A percentile compares a stretch with the other conserved stretches of the same genome.
Conservation (phyloP, 2,113 vertebrate species). For the Oreochromis aureus region DNA sequence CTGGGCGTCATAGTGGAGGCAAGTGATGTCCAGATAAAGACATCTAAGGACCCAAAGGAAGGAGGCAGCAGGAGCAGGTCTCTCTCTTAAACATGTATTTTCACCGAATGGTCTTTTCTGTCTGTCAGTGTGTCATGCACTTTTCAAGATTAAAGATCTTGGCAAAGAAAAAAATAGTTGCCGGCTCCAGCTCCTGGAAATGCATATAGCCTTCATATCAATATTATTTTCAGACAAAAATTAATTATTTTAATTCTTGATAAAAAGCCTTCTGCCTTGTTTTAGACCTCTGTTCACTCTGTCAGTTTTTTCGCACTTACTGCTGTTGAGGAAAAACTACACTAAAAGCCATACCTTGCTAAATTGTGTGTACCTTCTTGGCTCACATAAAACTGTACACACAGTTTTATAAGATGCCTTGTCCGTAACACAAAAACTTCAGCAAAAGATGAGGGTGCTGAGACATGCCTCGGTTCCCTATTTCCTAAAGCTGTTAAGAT, state of each 20-base stretch:
- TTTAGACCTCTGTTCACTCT: background rate
- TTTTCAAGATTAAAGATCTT: background rate
- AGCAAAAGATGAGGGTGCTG: background rate
- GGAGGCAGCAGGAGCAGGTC: background rate
- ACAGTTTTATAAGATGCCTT: slow-evolving; percentile 26
- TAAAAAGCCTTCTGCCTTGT: too few relatives aligned
- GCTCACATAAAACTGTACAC: background rate
- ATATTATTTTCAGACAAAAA: background rate
- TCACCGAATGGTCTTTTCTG: background rate
- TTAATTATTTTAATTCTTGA: too few relatives aligned
- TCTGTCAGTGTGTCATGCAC: background rate
- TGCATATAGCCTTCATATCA: background rate
- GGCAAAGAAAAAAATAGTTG: background rate
- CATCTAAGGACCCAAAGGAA: background rate
- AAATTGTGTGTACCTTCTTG: slow-evolving; percentile 8
- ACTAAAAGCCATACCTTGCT: background rate
- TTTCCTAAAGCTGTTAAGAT: background rate
- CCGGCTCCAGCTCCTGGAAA: background rate
- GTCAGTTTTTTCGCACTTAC: background rate
- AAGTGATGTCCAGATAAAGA: background rate
- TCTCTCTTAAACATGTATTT: background rate
- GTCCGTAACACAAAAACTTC: background rate
- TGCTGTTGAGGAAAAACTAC: background rate
- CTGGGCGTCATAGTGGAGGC: background rate
- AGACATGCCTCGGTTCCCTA: background rate